These are phyloP conservation scores for Aleadryas rufinucha DNA, from an alignment of 2,113 vertebrate genomes.

Conservation along the genomic window DNA sequence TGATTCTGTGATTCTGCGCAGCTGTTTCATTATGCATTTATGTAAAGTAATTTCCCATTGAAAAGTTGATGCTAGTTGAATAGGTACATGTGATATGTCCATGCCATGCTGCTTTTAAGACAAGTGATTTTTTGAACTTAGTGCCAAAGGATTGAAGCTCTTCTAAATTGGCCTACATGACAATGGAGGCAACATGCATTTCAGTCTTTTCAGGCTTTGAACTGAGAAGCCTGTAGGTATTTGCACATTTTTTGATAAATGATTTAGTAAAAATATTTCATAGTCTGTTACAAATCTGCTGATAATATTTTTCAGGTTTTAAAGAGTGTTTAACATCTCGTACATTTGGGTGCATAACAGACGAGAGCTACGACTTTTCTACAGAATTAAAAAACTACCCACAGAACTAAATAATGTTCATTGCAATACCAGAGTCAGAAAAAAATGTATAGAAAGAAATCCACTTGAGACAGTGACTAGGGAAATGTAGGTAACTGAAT, in stretches of 20 bases:
- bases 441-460: neutral
- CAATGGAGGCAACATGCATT: neutral
- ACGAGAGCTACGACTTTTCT: neutral
- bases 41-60: neutral
- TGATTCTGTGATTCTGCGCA: neutral
- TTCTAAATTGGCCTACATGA: neutral
- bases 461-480: neutral
- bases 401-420: neutral
- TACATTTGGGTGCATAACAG: neutral
- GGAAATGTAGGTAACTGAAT: neutral
- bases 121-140: neutral
- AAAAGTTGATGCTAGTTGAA: neutral
- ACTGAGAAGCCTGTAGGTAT: neutral
- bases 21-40: neutral
- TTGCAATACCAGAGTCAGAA: neutral
- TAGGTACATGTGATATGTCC: neutral
- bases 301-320: neutral
- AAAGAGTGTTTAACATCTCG: neutral
- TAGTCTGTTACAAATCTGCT: neutral
- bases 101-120: neutral
- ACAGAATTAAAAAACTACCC: neutral
- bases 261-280: neutral
- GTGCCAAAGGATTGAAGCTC: neutral
- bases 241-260: neutral
- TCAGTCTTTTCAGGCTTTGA: neutral